These are phyloP conservation scores for Amphipoea oculea DNA, from an alignment of 2,888 invertebrate species.

Conservation along the genomic window DNA sequence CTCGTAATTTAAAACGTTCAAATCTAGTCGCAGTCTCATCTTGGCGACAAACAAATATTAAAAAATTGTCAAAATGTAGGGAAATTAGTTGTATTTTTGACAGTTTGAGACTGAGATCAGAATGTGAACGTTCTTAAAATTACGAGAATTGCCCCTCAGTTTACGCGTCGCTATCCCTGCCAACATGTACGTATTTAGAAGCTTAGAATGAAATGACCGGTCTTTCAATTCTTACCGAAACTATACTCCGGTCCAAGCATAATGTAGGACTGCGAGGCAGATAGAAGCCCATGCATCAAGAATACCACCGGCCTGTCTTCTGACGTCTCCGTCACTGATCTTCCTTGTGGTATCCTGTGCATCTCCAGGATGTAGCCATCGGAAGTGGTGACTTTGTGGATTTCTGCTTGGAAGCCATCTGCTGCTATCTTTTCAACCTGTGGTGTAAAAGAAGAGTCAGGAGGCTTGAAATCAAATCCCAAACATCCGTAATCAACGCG, in stretches of 20 bases:
- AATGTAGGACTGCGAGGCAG: conserved; percentile 71
- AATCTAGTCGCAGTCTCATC: no score
- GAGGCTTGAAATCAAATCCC: background rate
- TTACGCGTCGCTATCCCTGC: background rate
- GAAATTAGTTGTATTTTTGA: no score
- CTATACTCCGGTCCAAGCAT: conserved; percentile 70
- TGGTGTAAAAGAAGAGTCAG: background rate
- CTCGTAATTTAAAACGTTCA: no score
- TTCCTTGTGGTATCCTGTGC: conserved; percentile 77
- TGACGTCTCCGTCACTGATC: conserved; percentile 48
- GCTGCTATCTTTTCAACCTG: conserved; percentile 71
- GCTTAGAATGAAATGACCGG: background rate
- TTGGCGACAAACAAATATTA: no score
- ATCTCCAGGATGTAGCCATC: conserved; percentile 80
- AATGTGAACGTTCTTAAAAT: no score
- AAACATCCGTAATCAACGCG: background rate
- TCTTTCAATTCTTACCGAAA: conserved; percentile 69
- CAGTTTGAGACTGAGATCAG: no score
- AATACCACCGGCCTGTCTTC: conserved; percentile 74
- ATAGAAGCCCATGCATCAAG: conserved; percentile 78
- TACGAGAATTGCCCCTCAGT: no score
- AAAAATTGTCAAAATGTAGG: no score
- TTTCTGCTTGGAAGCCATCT: conserved; percentile 75
- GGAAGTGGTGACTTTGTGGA: conserved; percentile 73
- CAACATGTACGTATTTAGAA: background rate